Base-by-base conservation (phyloP, 1,140 invertebrate species). In the Contarinia nasturtii region DNA sequence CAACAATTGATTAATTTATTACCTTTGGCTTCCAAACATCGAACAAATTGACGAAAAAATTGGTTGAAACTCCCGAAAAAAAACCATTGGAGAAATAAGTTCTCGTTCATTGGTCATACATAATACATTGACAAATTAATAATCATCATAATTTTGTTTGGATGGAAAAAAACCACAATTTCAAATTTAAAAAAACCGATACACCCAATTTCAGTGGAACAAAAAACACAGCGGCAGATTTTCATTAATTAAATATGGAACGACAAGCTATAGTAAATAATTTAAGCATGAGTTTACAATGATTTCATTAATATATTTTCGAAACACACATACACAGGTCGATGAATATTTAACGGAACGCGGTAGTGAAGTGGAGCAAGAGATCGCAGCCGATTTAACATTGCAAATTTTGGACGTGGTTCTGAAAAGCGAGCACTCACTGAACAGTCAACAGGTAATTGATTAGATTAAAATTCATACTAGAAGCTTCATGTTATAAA, bases 361-460 rank as follows among this genome's bases (percentile, higher is more conserved):
- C 51, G 60, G 61, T 46, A 63, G 60, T 45, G 59, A 60, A 52
- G 49, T 61, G 54, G 61, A 63, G 53, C 58, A 61, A 51, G 61
- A 63, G 55, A 61, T 63, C 60, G 61, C 61, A 27, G 57, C 60
- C 41, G 60, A 63, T 53, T 60, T 61, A 46, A 63, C 61, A 50
- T 50, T 63, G 43, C 57, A 61, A 45, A 61, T 63, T 46, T 54
- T 63, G 51, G 61, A 63, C 55, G 61, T 63, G 56, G 58, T 63
- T 45, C 61, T 63, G 56, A 59, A 63, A 49, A 63, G 61, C 54
- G 52, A 56, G n/a, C 54, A 58, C 55, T 62, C 61, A 49, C 52
- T 63, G 47, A 63, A 63, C 49, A 63, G 58, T 60, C 59, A 63
- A 63, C 58, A 63, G 60, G 61, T 63, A 45, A 18, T 22, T 45